Conservation (phyloP, 2,888 invertebrate species). For the Dysmachus trigonus region DNA sequence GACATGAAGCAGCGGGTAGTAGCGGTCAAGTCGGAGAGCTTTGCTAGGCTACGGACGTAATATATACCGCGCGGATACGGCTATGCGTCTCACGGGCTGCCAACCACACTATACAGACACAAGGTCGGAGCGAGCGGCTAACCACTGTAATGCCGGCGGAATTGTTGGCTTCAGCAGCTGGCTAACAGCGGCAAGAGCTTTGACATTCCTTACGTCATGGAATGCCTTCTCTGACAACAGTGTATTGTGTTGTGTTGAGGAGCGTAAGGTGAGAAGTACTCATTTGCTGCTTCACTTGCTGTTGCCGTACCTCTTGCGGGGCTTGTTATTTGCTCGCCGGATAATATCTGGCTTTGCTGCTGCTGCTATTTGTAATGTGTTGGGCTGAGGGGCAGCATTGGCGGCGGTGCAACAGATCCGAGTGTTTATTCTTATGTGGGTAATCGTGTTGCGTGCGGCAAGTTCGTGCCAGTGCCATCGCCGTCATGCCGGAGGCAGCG, state of each 20-base stretch:
- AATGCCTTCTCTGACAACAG: neutral
- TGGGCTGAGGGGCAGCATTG: neutral
- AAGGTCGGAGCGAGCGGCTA: neutral
- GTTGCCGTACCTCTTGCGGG: neutral
- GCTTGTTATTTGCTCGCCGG: neutral
- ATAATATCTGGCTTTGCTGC: conserved; percentile 5
- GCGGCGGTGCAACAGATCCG: conserved; percentile 26
- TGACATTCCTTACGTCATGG: conserved; percentile 37
- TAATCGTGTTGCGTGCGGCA: conserved; percentile 19
- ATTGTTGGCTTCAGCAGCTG: neutral
- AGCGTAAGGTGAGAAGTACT: conserved; percentile 39
- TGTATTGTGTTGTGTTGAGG: conserved; percentile 26
- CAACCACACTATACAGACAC: neutral
- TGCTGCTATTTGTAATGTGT: conserved; percentile 4
- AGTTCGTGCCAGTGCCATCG: conserved; percentile 8
- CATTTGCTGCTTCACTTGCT: conserved; percentile 36
- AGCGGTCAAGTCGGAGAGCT: conserved; percentile 22
- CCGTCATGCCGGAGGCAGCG: conserved; percentile 1
- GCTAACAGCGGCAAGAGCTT: neutral
- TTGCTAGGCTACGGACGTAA: neutral
- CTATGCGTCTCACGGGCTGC: neutral
- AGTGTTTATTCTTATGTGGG: conserved; percentile 25
- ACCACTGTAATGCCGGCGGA: neutral
- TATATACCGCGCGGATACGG: neutral
- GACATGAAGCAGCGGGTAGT: neutral